Percentiles rank a stretch among this genome's conserved stretches.
phyloP scores from a whole-genome alignment of 2,797 vertebrate genomes.

The Bryconaethiops microstoma region DNA sequence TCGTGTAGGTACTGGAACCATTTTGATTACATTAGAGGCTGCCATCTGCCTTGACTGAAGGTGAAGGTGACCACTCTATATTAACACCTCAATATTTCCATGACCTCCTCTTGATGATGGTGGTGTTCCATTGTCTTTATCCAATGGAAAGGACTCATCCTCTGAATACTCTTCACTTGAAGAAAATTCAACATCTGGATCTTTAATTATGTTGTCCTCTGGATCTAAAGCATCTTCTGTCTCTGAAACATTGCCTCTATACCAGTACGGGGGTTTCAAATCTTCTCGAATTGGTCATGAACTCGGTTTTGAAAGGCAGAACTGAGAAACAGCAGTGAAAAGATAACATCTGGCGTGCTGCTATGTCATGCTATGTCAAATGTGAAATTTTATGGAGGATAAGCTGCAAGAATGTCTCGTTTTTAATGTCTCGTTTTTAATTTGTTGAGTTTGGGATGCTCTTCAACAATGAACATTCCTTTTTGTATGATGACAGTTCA shows the following conservation, averaged over 20 bases:
- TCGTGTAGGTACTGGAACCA: not conserved
- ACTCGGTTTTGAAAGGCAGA: not conserved
- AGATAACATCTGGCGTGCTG: not conserved
- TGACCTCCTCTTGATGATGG: not conserved
- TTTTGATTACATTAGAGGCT: slow-evolving; percentile 22
- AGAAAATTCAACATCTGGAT: not conserved
- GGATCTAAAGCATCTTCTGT: slow-evolving; percentile 3
- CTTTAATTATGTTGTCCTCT: not conserved
- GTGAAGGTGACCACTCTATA: slow-evolving; percentile 5
- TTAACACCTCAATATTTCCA: slow-evolving; percentile 13
- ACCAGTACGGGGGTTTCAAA: not conserved
- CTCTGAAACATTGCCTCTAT: not conserved
- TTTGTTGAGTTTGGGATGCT: too few relatives aligned
- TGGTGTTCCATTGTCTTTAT: slow-evolving; percentile 33
- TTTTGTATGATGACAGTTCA: too few relatives aligned
- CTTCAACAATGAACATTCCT: too few relatives aligned
- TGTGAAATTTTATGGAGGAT: too few relatives aligned
- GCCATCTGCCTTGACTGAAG: not conserved
- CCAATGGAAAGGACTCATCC: not conserved
- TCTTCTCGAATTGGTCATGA: not conserved
- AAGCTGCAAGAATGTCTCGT: too few relatives aligned
- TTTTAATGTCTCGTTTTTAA: too few relatives aligned
- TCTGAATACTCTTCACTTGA: not conserved
- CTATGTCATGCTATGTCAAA: too few relatives aligned
- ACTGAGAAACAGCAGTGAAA: not conserved